These are phyloP conservation scores for Drosophila nr. medialis DNA, from an alignment of 2,888 invertebrate species.

Conservation along the genomic window DNA sequence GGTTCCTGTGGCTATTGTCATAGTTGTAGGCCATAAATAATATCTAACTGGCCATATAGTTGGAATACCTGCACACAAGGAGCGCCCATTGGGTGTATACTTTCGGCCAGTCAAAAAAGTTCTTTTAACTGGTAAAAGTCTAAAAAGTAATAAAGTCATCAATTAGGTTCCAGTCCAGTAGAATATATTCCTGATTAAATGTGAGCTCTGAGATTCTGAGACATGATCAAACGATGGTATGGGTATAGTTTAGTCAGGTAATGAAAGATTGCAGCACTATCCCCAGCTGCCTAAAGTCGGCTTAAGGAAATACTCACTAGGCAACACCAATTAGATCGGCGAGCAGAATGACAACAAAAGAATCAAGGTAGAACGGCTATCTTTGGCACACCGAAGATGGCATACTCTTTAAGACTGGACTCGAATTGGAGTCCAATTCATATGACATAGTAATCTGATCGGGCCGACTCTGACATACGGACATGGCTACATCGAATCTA, in stretches of 20 bases:
- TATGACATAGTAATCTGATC: background rate
- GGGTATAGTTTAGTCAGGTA: constrained; percentile 23
- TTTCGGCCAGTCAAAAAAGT: background rate
- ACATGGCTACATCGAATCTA: too few relatives aligned
- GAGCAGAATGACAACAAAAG: background rate
- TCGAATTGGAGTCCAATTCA: background rate
- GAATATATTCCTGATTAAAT: background rate
- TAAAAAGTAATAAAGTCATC: background rate
- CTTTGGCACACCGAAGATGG: background rate
- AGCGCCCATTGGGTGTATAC: background rate
- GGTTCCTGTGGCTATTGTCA: constrained; percentile 38
- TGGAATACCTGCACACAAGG: constrained; percentile 11
- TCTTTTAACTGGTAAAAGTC: background rate
- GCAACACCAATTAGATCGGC: constrained; percentile 40
- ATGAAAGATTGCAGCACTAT: too few relatives aligned
- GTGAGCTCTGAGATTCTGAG: background rate
- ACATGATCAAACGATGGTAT: background rate
- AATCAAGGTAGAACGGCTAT: background rate
- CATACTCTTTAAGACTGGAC: background rate
- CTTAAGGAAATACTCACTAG: constrained; percentile 63
- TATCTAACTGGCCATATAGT: constrained; percentile 64
- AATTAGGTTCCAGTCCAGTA: background rate
- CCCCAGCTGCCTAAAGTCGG: constrained; percentile 22
- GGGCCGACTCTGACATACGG: too few relatives aligned
- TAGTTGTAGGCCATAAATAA: constrained; percentile 59